Evolutionary conservation across 1,140 invertebrate species (phyloP).

Genomic region (Eumaeus atala): DNA sequence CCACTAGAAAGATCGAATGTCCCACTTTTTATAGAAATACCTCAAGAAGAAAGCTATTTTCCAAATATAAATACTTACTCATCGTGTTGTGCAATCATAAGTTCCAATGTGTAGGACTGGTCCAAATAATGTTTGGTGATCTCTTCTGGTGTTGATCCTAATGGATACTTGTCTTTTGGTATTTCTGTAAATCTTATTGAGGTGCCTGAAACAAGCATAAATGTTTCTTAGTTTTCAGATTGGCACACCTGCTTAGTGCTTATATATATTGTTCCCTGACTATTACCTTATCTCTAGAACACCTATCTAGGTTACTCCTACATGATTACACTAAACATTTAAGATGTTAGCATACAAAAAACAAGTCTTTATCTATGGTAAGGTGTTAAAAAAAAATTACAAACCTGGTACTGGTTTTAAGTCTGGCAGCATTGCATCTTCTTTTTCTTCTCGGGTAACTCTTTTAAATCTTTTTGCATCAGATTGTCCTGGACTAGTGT

Average conservation of each 20-base stretch:
- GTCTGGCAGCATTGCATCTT: constrained; percentile 86
- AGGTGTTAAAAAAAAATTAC: constrained; percentile 8
- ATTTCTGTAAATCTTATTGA: constrained; percentile 86
- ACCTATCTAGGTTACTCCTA: too few species aligned
- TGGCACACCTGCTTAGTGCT: too few species aligned
- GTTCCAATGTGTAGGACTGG: constrained; percentile 84
- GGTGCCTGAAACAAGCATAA: constrained; percentile 74
- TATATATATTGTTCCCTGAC: too few species aligned
- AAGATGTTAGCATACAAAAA: too few species aligned
- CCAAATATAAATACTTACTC: constrained; percentile 67
- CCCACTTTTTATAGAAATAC: too few species aligned
- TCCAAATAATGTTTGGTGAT: constrained; percentile 92
- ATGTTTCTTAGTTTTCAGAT: neutral
- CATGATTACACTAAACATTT: too few species aligned
- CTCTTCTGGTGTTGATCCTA: constrained; percentile 85
- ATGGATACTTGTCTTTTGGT: constrained; percentile 85
- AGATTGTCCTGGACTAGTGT: constrained; percentile 58
- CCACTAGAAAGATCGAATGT: too few species aligned
- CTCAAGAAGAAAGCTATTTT: too few species aligned
- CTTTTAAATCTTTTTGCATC: constrained; percentile 50
- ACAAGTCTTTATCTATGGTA: too few species aligned
- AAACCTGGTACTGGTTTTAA: constrained; percentile 81
- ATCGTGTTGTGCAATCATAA: constrained; percentile 77
- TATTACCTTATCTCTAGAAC: too few species aligned
- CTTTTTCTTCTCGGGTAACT: constrained; percentile 74